These are phyloP conservation scores for Apodemia zela DNA, from an alignment of 2,888 invertebrate genomes.

Conservation along the genomic window DNA sequence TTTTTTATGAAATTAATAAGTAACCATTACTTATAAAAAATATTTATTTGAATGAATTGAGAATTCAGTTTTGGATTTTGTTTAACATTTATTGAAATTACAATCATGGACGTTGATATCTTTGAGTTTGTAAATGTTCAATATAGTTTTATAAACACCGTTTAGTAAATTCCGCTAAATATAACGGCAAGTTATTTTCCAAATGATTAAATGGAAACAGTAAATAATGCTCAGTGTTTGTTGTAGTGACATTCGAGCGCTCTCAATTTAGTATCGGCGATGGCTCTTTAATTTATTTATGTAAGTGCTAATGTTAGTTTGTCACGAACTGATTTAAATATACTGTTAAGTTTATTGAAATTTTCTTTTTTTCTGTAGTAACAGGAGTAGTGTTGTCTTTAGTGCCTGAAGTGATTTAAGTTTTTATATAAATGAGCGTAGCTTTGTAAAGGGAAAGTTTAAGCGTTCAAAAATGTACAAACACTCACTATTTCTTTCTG, in stretches of 20 bases:
- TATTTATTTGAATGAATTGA: no score
- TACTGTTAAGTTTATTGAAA: conserved; percentile 25
- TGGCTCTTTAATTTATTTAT: conserved; percentile 33
- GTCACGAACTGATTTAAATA: conserved; percentile 29
- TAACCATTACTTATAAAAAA: no score
- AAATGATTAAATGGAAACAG: conserved; percentile 38
- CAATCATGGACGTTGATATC: no score
- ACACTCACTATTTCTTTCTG: no score
- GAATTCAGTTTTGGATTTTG: no score
- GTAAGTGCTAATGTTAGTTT: conserved; percentile 29
- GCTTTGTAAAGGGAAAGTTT: no score
- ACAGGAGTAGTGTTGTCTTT: neutral
- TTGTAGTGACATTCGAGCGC: conserved; percentile 40
- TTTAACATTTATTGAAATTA: no score
- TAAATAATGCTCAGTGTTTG: conserved; percentile 40
- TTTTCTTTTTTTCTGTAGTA: neutral
- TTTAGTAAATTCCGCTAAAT: neutral
- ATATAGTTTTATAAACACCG: neutral
- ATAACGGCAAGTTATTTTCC: conserved; percentile 32
- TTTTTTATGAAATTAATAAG: no score
- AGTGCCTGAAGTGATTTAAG: no score
- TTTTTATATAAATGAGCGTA: no score
- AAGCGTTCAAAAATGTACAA: no score
- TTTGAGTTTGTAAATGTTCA: no score
- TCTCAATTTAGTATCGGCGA: conserved; percentile 36